Evolutionary conservation across 2,797 vertebrate species (phyloP), one percentile per base, ranked within the genome.

Genomic region (Forpus xanthops): DNA sequence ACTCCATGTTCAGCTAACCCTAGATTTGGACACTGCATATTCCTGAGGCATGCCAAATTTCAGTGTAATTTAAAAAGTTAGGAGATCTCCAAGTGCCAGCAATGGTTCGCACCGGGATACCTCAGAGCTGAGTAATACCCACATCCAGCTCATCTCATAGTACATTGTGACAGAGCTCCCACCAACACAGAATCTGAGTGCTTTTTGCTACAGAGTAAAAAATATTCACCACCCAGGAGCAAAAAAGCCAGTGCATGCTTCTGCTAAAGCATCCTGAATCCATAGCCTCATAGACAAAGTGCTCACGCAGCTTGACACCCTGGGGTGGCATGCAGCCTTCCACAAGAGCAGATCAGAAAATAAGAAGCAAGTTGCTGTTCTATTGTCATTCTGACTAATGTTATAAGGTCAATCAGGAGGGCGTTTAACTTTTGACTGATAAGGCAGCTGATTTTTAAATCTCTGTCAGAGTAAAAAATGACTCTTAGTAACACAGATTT

Each of bases 401-500:
- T 39, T 92, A 35, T 65, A 71, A 87, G 93, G 95, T 90, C 91
- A 86, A 67, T 93, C 93, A 96, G 76, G 79, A 91, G 89, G 94
- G 49, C 76, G 81, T 94, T 95, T 94, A 91, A 58, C 74, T 93
- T 96, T 50, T 91, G 83, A 82, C 52, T 87, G 74, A 37, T 78
- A 89, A 81, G 58, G 87, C 45, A 91, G 50, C 44, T 85, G 74
- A 64, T 88, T 88, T 92, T 93, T 50, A 86, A 84, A 66, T 37
- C 44, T 53, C 49, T 64, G 41, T 67, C 64, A 25, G 41, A 37
- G 45, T 91, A 86, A 71, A 84, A 95, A 76, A 76, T 64, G n/a
- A 82, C 88, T 81, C 85, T 90, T 76, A 88, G 82, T 45, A 82
- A 61, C 53, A 88, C 5, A 64, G 64, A 89, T 82, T 85, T 96